A percentile compares a stretch with the other conserved stretches of the same genome.
These are phyloP conservation scores for Trileptium ribeirensis DNA, from an alignment of 2,888 invertebrate genomes.

Conservation along the genomic window DNA sequence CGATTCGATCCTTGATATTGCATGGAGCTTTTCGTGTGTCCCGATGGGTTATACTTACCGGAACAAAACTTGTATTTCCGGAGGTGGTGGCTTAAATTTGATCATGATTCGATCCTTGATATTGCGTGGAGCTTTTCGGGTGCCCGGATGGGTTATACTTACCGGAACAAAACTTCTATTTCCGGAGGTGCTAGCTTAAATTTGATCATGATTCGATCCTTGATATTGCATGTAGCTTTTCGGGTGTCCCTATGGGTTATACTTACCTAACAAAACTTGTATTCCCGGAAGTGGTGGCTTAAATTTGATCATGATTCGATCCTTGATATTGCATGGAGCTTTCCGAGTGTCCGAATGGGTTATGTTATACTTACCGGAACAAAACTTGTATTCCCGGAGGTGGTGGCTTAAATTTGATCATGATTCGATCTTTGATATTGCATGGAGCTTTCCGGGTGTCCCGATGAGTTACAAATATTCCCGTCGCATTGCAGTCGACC, in stretches of 20 bases:
- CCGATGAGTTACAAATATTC: neutral
- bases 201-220: neutral
- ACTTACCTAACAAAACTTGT: neutral
- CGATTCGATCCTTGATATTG: neutral
- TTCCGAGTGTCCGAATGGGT: neutral
- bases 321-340: neutral
- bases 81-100: too few species aligned
- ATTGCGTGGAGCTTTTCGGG: too few species aligned
- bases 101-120: too few species aligned
- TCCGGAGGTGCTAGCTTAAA: too few species aligned
- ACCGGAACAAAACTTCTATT: too few species aligned
- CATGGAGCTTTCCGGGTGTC: neutral
- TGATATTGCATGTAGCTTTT: neutral
- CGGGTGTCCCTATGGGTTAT: neutral
- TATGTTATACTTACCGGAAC: too few species aligned
- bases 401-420: neutral
- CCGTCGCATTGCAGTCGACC: neutral
- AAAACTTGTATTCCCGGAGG: neutral
- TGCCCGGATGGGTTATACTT: too few species aligned
- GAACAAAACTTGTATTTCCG: too few species aligned
- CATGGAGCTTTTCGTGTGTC: neutral
- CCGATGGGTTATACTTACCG: neutral
- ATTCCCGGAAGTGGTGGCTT: neutral
- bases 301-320: neutral
- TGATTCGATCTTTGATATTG: neutral